These are phyloP conservation scores for Heteromormyrus szaboi DNA, from an alignment of 2,797 vertebrate genomes.

Conservation along the genomic window DNA sequence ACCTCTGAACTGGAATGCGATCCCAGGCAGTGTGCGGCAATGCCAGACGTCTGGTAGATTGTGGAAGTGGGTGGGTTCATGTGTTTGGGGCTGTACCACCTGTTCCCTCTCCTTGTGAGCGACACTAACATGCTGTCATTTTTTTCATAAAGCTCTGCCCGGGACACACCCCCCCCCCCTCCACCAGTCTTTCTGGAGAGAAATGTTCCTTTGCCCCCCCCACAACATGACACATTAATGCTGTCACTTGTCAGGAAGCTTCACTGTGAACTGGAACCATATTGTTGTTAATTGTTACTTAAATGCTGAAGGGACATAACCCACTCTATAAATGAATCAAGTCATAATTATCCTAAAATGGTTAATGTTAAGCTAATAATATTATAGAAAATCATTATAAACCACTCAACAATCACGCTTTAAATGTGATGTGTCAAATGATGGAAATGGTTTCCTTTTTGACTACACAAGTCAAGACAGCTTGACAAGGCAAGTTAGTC, in stretches of 20 bases:
- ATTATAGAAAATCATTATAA: neutral
- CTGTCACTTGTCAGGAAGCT: neutral
- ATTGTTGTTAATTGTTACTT: neutral
- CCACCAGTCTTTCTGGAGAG: neutral
- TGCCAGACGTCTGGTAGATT: neutral
- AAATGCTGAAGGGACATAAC: neutral
- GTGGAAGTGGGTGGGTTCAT: neutral
- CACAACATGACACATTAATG: neutral
- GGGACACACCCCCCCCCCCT: no score
- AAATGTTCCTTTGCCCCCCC: neutral
- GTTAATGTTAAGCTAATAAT: neutral
- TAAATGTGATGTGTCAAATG: neutral
- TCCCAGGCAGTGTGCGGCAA: neutral
- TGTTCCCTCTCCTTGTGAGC: neutral
- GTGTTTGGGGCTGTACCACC: neutral
- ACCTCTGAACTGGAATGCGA: neutral
- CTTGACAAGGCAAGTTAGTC: neutral
- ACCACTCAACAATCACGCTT: neutral
- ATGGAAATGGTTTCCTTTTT: neutral
- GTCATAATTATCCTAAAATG: neutral
- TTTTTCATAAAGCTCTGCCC: neutral
- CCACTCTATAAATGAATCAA: neutral
- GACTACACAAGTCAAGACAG: neutral
- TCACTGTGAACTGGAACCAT: neutral
- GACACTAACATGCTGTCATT: neutral